Percentiles rank a stretch among this genome's conserved stretches.
Evolutionary conservation across 2,888 invertebrate genomes (phyloP).

Genomic region (Cheilosia soror): DNA sequence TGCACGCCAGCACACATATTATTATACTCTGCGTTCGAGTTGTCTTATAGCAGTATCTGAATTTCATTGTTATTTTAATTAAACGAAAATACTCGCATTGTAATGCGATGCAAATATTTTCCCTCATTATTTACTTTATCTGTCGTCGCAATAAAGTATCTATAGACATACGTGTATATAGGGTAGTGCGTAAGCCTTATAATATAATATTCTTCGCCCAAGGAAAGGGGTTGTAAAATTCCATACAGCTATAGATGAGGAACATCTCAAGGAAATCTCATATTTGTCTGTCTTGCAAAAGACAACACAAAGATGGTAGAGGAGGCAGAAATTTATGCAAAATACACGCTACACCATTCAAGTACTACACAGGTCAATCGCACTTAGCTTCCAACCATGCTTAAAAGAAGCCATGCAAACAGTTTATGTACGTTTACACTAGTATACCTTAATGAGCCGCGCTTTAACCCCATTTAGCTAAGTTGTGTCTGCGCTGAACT

Average conservation of each 20-base stretch:
- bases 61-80: constrained; percentile 77
- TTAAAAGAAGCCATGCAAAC: constrained; percentile 65
- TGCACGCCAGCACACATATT: background rate
- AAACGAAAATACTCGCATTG: constrained; percentile 77
- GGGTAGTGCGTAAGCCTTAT: background rate
- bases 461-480: constrained; percentile 70
- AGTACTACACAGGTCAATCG: constrained; percentile 69
- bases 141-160: constrained; percentile 70
- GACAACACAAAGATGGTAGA: background rate
- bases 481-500: constrained; percentile 42
- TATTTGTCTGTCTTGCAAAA: background rate
- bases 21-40: background rate
- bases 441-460: constrained; percentile 50
- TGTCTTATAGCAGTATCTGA: constrained; percentile 10
- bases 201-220: background rate
- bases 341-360: constrained; percentile 18
- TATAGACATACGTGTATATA: constrained; percentile 24
- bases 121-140: constrained; percentile 77
- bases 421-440: constrained; percentile 57
- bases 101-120: constrained; percentile 78
- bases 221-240: constrained; percentile 59
- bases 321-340: background rate
- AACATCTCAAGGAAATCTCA: constrained; percentile 60
- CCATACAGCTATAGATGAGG: background rate
- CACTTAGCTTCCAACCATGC: constrained; percentile 43